Evolutionary conservation across 2,797 vertebrate species (phyloP).

Genomic region (Coregonus suidteri): DNA sequence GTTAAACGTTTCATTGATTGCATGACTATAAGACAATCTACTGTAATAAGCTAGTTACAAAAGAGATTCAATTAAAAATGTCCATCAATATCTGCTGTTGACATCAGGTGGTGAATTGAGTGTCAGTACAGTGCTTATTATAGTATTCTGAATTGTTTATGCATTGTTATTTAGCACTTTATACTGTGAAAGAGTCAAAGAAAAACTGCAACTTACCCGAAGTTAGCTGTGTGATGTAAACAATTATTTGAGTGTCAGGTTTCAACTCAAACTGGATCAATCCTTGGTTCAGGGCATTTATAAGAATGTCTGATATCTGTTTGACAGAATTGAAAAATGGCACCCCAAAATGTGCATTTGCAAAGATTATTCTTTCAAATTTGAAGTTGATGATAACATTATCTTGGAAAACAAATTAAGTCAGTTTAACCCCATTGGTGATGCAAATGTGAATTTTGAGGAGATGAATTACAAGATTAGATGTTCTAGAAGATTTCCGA

Average conservation of each 20-base stretch:
- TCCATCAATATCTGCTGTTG: background rate
- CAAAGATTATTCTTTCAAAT: background rate
- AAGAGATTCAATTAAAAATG: background rate
- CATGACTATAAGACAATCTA: constrained; percentile 29
- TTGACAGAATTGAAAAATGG: constrained; percentile 6
- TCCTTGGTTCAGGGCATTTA: constrained; percentile 91
- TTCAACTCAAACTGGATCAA: constrained; percentile 94
- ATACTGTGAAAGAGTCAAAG: background rate
- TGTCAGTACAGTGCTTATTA: background rate
- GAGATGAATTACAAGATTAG: background rate
- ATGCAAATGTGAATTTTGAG: background rate
- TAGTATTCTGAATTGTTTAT: background rate
- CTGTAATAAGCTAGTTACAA: background rate
- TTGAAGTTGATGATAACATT: background rate
- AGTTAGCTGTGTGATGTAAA: constrained; percentile 92
- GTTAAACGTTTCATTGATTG: constrained; percentile 70
- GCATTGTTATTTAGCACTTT: background rate
- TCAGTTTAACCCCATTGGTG: background rate
- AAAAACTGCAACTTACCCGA: constrained; percentile 80
- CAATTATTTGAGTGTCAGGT: constrained; percentile 84
- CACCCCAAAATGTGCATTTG: background rate
- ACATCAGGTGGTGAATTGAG: background rate
- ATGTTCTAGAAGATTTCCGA: background rate
- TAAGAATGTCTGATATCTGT: constrained; percentile 87
- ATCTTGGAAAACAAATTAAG: background rate